Percentiles rank a stretch among this genome's conserved stretches.
These are phyloP conservation scores for Pocillopora meandrina DNA, from an alignment of 92 coral and sea anemone species.

Conservation along the genomic window DNA sequence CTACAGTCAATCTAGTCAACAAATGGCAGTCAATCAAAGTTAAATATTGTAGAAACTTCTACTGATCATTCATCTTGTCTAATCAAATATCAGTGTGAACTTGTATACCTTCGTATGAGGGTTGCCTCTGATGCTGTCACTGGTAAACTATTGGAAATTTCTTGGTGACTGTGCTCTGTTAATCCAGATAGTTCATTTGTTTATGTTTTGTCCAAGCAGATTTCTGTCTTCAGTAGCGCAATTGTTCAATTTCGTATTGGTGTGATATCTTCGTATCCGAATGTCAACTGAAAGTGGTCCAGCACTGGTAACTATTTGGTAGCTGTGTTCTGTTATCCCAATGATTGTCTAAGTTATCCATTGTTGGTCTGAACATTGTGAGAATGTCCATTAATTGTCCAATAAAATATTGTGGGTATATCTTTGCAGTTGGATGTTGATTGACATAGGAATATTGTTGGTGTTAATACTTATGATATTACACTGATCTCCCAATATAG, in stretches of 20 bases:
- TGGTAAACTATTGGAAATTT: constrained; percentile 44
- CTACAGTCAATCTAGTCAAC: too few species aligned
- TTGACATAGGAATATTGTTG: too few species aligned
- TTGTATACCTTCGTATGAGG: constrained; percentile 15
- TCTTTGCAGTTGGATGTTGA: too few species aligned
- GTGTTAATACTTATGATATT: too few species aligned
- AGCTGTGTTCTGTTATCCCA: constrained; percentile 8
- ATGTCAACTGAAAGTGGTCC: constrained; percentile 9
- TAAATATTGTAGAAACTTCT: constrained; percentile 8
- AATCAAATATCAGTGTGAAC: constrained; percentile 21
- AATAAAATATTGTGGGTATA: not conserved
- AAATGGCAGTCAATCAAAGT: too few species aligned
- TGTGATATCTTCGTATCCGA: constrained; percentile 20
- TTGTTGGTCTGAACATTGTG: constrained; percentile 36
- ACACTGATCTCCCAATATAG: too few species aligned
- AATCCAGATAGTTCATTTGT: not conserved
- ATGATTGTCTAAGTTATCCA: constrained; percentile 38
- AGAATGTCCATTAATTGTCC: constrained; percentile 37
- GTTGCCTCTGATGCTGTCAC: constrained; percentile 9
- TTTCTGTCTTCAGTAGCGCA: too few species aligned
- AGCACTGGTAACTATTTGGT: constrained; percentile 50
- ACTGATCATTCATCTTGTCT: constrained; percentile 16
- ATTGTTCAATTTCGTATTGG: constrained; percentile 43
- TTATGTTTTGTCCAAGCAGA: too few species aligned
- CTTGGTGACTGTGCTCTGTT: constrained; percentile 25